Conservation (phyloP, 2,797 vertebrate species). For the Telmatherina bonti region DNA sequence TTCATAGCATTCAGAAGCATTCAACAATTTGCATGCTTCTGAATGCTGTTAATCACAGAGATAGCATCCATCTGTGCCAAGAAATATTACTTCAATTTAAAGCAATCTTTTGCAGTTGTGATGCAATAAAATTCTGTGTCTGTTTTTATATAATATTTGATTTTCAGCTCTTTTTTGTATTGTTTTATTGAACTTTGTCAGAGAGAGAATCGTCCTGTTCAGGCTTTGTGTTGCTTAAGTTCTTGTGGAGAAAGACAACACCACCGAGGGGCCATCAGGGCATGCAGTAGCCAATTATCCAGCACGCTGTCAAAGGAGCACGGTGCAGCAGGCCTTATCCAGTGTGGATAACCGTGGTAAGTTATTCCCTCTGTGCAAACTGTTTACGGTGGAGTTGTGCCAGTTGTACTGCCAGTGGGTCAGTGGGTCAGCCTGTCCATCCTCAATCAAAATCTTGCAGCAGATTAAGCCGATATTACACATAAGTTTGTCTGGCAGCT, state of each 20-base stretch:
- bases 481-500: slow-evolving; percentile 19
- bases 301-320: slow-evolving; percentile 31
- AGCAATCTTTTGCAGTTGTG: neutral
- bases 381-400: slow-evolving; percentile 32
- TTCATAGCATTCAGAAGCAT: neutral
- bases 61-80: neutral
- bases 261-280: slow-evolving; percentile 24
- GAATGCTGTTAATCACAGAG: neutral
- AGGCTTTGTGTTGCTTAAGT: slow-evolving; percentile 30
- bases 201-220: slow-evolving; percentile 1
- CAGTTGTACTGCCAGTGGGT: slow-evolving; percentile 39
- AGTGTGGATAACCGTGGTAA: slow-evolving; percentile 20
- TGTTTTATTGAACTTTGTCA: neutral
- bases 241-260: slow-evolving; percentile 36
- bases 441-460: slow-evolving; percentile 24
- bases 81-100: neutral
- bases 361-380: slow-evolving; percentile 32
- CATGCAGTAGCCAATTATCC: slow-evolving; percentile 49
- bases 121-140: neutral
- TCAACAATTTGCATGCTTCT: slow-evolving; percentile 3
- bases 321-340: slow-evolving; percentile 14
- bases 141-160: neutral
- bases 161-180: neutral
- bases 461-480: slow-evolving; percentile 30
- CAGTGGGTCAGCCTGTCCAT: slow-evolving; percentile 32